These are phyloP conservation scores for Lepeophtheirus nordmannii DNA, from an alignment of 2,888 invertebrate genomes.

Conservation along the genomic window DNA sequence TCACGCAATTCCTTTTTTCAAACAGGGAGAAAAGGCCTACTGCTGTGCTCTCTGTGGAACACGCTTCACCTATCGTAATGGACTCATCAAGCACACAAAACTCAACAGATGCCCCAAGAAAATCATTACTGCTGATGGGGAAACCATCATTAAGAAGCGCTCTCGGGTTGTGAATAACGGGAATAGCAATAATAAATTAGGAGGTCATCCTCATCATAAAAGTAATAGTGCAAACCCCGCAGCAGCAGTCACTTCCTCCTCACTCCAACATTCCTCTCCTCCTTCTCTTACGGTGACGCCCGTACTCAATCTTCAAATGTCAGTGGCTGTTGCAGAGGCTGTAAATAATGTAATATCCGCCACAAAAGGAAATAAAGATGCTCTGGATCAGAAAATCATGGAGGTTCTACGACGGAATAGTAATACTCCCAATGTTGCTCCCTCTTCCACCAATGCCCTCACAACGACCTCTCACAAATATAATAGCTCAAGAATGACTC, in stretches of 20 bases:
- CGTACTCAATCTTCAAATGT: not conserved
- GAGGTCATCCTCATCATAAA: no score
- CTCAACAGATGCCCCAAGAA: slow-evolving; percentile 22
- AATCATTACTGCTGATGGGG: slow-evolving; percentile 18
- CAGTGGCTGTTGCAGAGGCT: not conserved
- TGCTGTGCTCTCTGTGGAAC: slow-evolving; percentile 23
- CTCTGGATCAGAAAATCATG: not conserved
- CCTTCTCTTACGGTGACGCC: not conserved
- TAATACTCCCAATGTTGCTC: no score
- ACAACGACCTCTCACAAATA: not conserved
- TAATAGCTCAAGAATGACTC: not conserved
- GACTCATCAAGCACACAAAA: slow-evolving; percentile 24
- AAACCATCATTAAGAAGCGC: slow-evolving; percentile 22
- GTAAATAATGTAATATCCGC: not conserved
- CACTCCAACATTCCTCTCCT: not conserved
- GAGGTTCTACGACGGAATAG: not conserved
- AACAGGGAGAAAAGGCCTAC: slow-evolving; percentile 24
- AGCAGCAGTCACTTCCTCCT: no score
- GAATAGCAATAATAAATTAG: no score
- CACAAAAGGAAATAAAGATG: not conserved
- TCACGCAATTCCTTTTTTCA: not conserved
- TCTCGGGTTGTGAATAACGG: not conserved
- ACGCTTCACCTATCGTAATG: slow-evolving; percentile 24
- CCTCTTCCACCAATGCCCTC: not conserved
- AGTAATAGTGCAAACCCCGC: no score